Conservation (phyloP, 2,113 vertebrate genomes). For the Sinocyclocheilus maitianheensis region DNA sequence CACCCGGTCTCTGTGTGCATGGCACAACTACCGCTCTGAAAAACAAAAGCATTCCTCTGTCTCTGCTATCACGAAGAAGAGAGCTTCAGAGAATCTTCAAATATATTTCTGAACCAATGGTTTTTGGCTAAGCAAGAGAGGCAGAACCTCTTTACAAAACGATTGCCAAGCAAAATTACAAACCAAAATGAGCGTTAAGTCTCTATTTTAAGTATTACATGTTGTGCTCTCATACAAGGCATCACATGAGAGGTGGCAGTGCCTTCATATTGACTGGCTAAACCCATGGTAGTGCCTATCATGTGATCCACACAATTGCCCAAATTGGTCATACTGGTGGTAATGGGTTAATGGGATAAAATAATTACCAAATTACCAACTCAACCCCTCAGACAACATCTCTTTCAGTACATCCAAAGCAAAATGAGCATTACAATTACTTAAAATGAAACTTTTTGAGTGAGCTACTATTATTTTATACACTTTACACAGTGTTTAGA, state of each 20-base stretch:
- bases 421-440: not conserved
- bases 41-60: conserved; percentile 8
- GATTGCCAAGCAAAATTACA: no score
- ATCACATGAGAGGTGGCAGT: not conserved
- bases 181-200: not conserved
- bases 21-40: conserved; percentile 13
- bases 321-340: not conserved
- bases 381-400: not conserved
- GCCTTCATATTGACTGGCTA: not conserved
- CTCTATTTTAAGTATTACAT: not conserved
- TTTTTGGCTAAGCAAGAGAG: not conserved
- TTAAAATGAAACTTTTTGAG: not conserved
- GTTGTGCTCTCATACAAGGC: not conserved
- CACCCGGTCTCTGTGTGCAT: conserved; percentile 21
- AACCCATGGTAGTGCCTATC: not conserved
- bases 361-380: not conserved
- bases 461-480: not conserved
- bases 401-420: not conserved
- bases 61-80: not conserved
- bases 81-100: not conserved
- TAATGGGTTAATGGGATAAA: not conserved
- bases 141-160: not conserved
- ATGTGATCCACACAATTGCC: not conserved
- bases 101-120: not conserved
- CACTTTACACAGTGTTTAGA: not conserved